These are phyloP conservation scores for Pelecanus crispus DNA, from an alignment of 2,113 vertebrate genomes.

Conservation along the genomic window DNA sequence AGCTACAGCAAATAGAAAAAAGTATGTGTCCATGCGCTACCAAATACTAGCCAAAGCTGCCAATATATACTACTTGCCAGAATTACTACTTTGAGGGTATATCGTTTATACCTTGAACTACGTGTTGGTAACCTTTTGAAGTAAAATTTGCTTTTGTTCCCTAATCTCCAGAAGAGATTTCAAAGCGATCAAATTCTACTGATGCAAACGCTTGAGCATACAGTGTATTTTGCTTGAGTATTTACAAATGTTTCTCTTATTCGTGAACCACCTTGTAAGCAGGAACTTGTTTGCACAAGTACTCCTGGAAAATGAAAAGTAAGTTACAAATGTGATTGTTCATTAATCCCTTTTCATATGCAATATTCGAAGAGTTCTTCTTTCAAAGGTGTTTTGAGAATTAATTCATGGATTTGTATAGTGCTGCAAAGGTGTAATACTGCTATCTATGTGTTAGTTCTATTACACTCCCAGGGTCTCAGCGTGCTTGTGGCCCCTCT, in stretches of 20 bases:
- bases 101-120: neutral
- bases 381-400: conserved; percentile 7
- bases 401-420: neutral
- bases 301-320: neutral
- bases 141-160: conserved; percentile 8
- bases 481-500: neutral
- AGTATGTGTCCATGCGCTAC: neutral
- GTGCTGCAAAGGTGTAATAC: neutral
- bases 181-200: neutral
- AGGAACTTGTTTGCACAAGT: conserved; percentile 1
- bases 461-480: neutral
- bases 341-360: neutral
- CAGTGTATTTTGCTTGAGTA: neutral
- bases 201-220: neutral
- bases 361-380: neutral
- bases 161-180: neutral
- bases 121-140: neutral
- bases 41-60: neutral
- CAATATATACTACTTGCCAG: neutral
- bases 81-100: neutral
- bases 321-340: conserved; percentile 10
- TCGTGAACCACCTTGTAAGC: neutral
- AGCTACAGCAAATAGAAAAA: neutral
- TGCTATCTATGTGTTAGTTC: neutral
- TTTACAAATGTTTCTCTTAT: conserved; percentile 26